Conservation (phyloP, 2,113 vertebrate genomes). For the Alectura lathami region DNA sequence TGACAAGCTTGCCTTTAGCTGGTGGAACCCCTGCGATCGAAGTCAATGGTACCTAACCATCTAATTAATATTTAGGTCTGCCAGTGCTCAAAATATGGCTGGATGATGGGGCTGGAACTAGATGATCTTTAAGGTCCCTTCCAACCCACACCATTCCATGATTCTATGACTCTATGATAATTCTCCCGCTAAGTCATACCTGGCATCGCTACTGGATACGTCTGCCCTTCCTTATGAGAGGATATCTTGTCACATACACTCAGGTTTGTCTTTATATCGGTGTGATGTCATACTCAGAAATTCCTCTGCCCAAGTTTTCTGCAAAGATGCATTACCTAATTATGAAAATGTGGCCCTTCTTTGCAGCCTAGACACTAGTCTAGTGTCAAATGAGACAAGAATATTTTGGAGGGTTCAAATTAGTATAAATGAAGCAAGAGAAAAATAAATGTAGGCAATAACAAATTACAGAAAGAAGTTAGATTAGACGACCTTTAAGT, state of each 20-base stretch:
- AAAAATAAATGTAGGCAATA: not conserved
- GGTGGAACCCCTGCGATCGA: not conserved
- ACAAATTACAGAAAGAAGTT: not conserved
- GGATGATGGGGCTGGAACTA: too few species aligned
- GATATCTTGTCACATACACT: not conserved
- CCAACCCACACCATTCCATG: too few species aligned
- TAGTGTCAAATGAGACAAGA: not conserved
- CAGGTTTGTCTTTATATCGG: not conserved
- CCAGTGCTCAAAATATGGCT: not conserved
- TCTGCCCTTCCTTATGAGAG: not conserved
- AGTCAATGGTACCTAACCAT: not conserved
- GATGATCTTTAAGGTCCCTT: too few species aligned
- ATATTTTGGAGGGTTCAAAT: not conserved
- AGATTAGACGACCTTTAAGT: not conserved
- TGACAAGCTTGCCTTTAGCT: not conserved
- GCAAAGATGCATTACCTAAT: not conserved
- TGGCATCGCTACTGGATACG: not conserved
- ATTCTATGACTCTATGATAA: too few species aligned
- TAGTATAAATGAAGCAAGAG: not conserved
- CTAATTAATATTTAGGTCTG: not conserved
- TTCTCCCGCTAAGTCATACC: not conserved
- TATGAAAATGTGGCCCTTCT: not conserved
- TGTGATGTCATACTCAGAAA: not conserved
- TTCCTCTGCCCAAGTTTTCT: accelerated
- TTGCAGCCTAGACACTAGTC: not conserved